A percentile compares a stretch with the other conserved stretches of the same genome.
These are phyloP conservation scores for Ips nitidus DNA, from an alignment of 1,140 invertebrate species.

Conservation along the genomic window DNA sequence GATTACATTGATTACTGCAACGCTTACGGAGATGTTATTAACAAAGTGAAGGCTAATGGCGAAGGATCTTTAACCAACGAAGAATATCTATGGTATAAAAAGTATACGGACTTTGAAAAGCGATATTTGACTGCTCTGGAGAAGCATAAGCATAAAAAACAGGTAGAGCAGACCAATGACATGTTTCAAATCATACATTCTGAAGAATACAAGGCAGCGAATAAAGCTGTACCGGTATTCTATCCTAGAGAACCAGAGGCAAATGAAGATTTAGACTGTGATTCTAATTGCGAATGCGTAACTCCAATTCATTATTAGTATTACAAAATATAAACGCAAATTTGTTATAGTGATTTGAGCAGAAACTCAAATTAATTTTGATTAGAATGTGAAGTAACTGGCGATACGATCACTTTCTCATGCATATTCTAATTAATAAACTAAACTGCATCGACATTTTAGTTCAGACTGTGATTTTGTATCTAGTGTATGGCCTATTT, in stretches of 20 bases:
- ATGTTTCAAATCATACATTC: conserved; percentile 31
- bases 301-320: too few species aligned
- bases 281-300: conserved; percentile 7
- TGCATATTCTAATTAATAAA: too few species aligned
- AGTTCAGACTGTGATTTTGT: too few species aligned
- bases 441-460: too few species aligned
- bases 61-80: conserved; percentile 8
- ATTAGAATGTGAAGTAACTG: too few species aligned
- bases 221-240: conserved; percentile 19
- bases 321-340: too few species aligned
- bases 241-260: conserved; percentile 6
- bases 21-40: conserved; percentile 26
- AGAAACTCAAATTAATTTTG: too few species aligned
- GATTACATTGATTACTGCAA: conserved; percentile 39
- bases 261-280: not conserved
- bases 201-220: conserved; percentile 12
- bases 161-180: not conserved
- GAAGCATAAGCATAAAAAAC: conserved; percentile 10
- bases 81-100: conserved; percentile 26
- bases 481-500: too few species aligned
- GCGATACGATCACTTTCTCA: too few species aligned
- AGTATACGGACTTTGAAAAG: conserved; percentile 29
- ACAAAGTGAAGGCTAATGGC: conserved; percentile 31
- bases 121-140: conserved; percentile 23
- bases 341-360: too few species aligned